phyloP scores from a whole-genome alignment of 1,140 invertebrate genomes.

The Gryllus bimaculatus region DNA sequence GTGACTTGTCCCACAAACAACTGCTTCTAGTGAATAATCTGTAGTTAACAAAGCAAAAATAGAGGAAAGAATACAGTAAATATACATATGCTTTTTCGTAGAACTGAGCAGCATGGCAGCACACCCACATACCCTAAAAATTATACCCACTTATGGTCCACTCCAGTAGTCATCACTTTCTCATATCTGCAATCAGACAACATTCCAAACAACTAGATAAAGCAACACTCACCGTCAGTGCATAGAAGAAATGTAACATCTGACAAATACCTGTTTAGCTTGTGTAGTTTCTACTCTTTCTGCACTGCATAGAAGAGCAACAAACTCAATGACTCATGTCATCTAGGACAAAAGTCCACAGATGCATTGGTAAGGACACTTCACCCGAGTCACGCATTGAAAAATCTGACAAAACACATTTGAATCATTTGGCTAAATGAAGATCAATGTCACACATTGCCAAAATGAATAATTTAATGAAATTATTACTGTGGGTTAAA shows the following conservation, averaged over 20 bases:
- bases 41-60: too few relatives aligned
- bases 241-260: not conserved
- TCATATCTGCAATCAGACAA: not conserved
- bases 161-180: not conserved
- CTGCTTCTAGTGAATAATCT: too few relatives aligned
- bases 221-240: not conserved
- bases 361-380: not conserved
- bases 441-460: too few relatives aligned
- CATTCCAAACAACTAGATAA: not conserved
- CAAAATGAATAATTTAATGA: too few relatives aligned
- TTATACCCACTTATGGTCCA: not conserved
- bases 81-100: not conserved
- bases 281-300: not conserved
- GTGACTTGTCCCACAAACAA: too few relatives aligned
- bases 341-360: conserved; percentile 2
- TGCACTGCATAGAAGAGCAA: not conserved
- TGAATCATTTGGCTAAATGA: too few relatives aligned
- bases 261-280: not conserved
- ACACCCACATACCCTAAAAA: not conserved
- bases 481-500: too few relatives aligned
- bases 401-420: too few relatives aligned
- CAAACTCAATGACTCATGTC: not conserved
- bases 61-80: too few relatives aligned
- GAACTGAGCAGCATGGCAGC: not conserved
- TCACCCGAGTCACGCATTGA: too few relatives aligned